Percentiles rank a stretch among this genome's conserved stretches.
These are phyloP conservation scores for Eptesicus fuscus DNA, from an alignment of 2,113 vertebrate species.

Conservation along the genomic window DNA sequence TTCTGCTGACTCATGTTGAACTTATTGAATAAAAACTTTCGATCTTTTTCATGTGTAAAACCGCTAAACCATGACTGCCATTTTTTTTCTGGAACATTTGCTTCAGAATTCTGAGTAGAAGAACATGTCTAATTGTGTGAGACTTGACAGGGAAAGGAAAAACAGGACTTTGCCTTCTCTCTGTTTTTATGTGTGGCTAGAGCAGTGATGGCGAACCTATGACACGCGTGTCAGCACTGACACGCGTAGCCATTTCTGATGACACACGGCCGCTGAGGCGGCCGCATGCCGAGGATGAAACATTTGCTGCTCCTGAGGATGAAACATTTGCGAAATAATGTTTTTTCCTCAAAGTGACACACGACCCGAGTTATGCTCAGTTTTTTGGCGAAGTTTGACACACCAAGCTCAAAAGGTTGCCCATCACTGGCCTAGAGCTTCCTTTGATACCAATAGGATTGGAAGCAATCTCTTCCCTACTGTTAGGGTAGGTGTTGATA, in stretches of 20 bases:
- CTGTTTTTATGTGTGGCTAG: neutral
- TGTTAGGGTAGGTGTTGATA: neutral
- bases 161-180: neutral
- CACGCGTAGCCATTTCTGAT: too few species aligned
- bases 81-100: neutral
- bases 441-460: neutral
- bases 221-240: too few species aligned
- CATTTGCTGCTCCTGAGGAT: too few species aligned
- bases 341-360: too few species aligned
- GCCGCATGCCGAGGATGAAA: too few species aligned
- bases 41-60: conserved; percentile 1
- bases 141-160: neutral
- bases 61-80: neutral
- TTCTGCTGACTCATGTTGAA: neutral
- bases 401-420: too few species aligned
- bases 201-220: too few species aligned
- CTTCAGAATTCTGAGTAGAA: conserved; percentile 32
- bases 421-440: too few species aligned
- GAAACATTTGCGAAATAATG: too few species aligned
- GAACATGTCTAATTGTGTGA: neutral
- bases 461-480: neutral
- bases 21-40: conserved; percentile 39
- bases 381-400: too few species aligned
- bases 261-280: too few species aligned
- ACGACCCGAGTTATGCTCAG: too few species aligned